Evolutionary conservation across 2,797 vertebrate species (phyloP).

Genomic region (Balearica regulorum): DNA sequence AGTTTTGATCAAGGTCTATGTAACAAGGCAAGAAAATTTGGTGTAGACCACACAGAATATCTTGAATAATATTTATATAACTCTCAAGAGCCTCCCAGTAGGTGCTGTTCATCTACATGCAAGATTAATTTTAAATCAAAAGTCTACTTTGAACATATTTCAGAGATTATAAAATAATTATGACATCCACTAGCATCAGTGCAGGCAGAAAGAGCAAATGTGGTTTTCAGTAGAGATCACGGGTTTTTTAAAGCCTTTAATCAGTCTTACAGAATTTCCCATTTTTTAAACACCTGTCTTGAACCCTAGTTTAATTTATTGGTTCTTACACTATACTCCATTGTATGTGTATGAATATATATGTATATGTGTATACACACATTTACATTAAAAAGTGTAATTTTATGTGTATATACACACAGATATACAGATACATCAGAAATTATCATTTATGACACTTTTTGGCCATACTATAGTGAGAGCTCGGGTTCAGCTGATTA

Average conservation of each 20-base stretch:
- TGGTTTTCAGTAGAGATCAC: not conserved
- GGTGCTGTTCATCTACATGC: not conserved
- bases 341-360: not conserved
- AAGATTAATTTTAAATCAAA: not conserved
- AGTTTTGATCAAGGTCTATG: not conserved
- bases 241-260: not conserved
- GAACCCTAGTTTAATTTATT: not conserved
- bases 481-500: not conserved
- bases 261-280: not conserved
- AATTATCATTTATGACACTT: not conserved
- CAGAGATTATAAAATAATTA: not conserved
- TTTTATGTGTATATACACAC: not conserved
- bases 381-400: not conserved
- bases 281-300: not conserved
- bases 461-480: not conserved
- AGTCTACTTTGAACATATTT: not conserved
- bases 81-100: not conserved
- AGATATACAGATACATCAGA: not conserved
- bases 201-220: not conserved
- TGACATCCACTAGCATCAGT: not conserved
- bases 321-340: not conserved
- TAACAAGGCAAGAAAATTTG: not conserved
- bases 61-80: not conserved
- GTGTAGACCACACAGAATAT: not conserved
- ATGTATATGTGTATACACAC: not conserved